Percentiles rank a stretch among this genome's conserved stretches.
These are phyloP conservation scores for Ophioderma brevispina DNA, from an alignment of 35 echinoderm and acorn worm species.

Conservation along the genomic window DNA sequence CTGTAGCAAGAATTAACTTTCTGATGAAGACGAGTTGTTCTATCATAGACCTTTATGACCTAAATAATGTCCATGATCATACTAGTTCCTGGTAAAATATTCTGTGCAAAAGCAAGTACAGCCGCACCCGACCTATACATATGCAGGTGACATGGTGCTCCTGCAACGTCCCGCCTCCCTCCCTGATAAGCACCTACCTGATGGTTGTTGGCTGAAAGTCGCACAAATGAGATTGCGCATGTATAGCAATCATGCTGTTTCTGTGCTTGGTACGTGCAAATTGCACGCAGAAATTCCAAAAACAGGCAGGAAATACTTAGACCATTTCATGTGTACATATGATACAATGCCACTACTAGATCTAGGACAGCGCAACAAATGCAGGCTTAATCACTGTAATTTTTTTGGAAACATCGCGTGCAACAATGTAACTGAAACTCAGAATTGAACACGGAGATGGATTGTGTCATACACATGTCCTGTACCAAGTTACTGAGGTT, in stretches of 20 bases:
- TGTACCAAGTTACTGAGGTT: not conserved
- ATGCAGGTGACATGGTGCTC: slow-evolving; percentile 57
- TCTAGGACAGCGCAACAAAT: slow-evolving; percentile 51
- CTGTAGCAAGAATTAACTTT: not conserved
- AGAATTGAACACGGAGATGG: no score
- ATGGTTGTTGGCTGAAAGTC: not conserved
- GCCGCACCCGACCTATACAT: not conserved
- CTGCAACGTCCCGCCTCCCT: slow-evolving; percentile 34
- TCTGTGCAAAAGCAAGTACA: not conserved
- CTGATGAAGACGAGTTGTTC: slow-evolving; percentile 23
- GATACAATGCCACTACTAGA: slow-evolving; percentile 39
- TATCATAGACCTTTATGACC: not conserved
- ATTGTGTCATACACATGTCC: not conserved
- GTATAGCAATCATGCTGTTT: slow-evolving; percentile 30
- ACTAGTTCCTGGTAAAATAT: not conserved
- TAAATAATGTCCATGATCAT: not conserved
- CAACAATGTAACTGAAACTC: not conserved
- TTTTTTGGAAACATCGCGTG: slow-evolving; percentile 34
- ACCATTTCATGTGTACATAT: slow-evolving; percentile 26
- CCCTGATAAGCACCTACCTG: not conserved
- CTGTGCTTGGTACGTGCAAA: slow-evolving; percentile 17
- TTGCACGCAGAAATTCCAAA: slow-evolving; percentile 22
- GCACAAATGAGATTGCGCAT: slow-evolving; percentile 12
- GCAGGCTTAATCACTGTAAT: slow-evolving; percentile 45
- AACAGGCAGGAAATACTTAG: slow-evolving; percentile 14